Percentiles rank a stretch among this genome's conserved stretches.
Conservation (phyloP, 2,113 vertebrate species). For the Nothobranchius kuhntae region DNA sequence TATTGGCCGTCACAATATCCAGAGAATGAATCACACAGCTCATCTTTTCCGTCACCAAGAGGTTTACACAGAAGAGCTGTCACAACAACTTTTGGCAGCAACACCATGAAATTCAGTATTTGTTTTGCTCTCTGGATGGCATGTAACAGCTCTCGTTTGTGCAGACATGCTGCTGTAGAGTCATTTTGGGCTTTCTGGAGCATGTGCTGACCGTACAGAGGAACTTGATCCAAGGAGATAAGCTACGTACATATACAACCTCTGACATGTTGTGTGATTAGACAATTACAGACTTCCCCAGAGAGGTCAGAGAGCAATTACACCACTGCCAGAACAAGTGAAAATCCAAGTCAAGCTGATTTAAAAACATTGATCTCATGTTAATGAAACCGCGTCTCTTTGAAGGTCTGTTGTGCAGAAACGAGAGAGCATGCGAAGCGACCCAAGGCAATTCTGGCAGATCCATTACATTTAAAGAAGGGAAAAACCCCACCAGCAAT, state of each 20-base stretch:
- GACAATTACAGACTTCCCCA: slow-evolving; percentile 16
- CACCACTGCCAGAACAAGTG: slow-evolving; percentile 19
- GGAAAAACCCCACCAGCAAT: slow-evolving; percentile 21
- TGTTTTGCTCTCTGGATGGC: neutral
- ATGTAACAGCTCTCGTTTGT: neutral
- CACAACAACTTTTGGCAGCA: neutral
- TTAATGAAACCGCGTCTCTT: slow-evolving; percentile 42
- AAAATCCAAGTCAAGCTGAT: slow-evolving; percentile 49
- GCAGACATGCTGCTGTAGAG: slow-evolving; percentile 1
- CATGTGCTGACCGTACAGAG: neutral
- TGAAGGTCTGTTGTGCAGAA: slow-evolving; percentile 20
- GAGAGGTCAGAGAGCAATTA: slow-evolving; percentile 47
- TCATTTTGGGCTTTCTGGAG: neutral
- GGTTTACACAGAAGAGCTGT: neutral
- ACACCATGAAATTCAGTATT: neutral
- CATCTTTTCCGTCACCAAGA: neutral
- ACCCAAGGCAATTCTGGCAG: slow-evolving; percentile 7
- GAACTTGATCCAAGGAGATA: neutral
- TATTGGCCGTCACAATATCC: neutral
- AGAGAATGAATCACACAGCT: neutral
- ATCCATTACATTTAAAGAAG: slow-evolving; percentile 25
- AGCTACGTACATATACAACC: neutral
- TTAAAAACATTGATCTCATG: slow-evolving; percentile 64
- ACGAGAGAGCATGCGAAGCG: slow-evolving; percentile 16
- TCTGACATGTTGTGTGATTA: neutral